Base-by-base conservation (phyloP, 1,140 invertebrate species). In the Drosophila lacertosa region DNA sequence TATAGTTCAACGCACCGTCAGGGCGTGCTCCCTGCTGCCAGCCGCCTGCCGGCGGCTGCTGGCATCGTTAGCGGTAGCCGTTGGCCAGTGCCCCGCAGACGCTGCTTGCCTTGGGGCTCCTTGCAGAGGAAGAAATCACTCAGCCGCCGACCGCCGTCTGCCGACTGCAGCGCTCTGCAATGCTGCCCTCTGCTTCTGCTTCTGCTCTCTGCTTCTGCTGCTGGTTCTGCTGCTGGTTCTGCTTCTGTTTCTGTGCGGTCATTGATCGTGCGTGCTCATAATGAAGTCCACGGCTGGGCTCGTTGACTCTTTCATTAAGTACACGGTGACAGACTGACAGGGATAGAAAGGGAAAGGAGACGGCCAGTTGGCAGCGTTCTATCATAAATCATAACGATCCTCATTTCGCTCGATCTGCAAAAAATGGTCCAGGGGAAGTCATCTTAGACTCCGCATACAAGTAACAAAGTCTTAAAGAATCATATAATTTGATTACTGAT, bases 1-100 rank as follows among this genome's bases (percentile, higher is more conserved):
- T 86, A 86, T 86, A 81, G 81, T 86, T 86, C 81, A 86, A 86
- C 81, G 81, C 81, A 81, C 81, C 64, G 81, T 42, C 74, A 58
- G 63, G 47, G 57, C 51, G 53, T 40, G 29, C 48, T 53, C 22
- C 47, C 57, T 51, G 62, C 59, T 39, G 44, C 24, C 29, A 7
- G 26, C 26, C 6, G 16, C 50, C 59, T 39, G 44, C 24, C 29
- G 26, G 26, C 26, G 26, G 16, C 50, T 50, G 64, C 24, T 47
- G 29, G 18, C 44, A 67, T 69, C 73, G 57, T 67, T 54, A 47
- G 48, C 78, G 60, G 60, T 77, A 74, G 80, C 81, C 72, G 72
- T 13, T 81, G 78, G 78, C 40, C 78, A 77, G 59, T 80, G 77
- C 35, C 77, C 77, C 77, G 57, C 40, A 53, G 44, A 54, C 47